phyloP scores from a whole-genome alignment of 2,888 invertebrate species.

The Cheilosia pagana region DNA sequence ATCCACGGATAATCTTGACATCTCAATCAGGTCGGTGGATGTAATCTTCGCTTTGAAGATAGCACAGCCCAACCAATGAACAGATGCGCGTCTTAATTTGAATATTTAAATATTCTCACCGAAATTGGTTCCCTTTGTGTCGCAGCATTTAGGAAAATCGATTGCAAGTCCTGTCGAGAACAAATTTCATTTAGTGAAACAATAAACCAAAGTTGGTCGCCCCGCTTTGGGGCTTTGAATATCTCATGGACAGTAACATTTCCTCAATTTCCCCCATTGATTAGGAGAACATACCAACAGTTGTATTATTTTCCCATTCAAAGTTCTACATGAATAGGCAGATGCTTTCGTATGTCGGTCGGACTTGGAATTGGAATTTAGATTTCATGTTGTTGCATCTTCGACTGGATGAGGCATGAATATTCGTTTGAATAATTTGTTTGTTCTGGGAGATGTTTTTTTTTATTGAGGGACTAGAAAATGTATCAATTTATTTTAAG shows the following conservation, averaged over 20 bases:
- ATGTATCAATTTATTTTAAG: no score
- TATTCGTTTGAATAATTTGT: slow-evolving; percentile 16
- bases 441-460: neutral
- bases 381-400: neutral
- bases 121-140: neutral
- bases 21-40: neutral
- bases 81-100: neutral
- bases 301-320: neutral
- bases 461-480: no score
- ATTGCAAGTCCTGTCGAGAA: slow-evolving; percentile 4
- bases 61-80: neutral
- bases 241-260: neutral
- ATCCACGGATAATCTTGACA: neutral
- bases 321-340: neutral
- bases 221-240: neutral
- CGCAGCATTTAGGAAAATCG: slow-evolving; percentile 6
- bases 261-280: neutral
- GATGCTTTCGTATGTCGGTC: neutral
- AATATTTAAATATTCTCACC: neutral
- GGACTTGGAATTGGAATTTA: neutral
- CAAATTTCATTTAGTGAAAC: slow-evolving; percentile 26
- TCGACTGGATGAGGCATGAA: neutral
- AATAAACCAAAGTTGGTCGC: neutral
- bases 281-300: neutral
- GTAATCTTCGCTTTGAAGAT: neutral